phyloP scores from a whole-genome alignment of 1,140 invertebrate genomes.

The Micrasema minimum region DNA sequence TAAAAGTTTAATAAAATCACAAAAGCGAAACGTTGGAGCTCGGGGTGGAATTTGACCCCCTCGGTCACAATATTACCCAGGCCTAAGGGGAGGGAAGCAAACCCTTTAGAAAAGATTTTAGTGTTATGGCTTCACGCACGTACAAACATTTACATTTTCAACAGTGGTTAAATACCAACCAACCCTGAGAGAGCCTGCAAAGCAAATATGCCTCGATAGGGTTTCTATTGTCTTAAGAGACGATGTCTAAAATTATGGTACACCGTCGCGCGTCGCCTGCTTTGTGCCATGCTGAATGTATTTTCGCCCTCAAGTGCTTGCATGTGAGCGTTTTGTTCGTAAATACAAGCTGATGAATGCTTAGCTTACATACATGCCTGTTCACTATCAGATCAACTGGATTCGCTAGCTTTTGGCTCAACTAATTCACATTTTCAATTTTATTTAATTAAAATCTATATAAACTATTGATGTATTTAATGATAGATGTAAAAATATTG shows the following conservation, averaged over 20 bases:
- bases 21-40: too few species aligned
- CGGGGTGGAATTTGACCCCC: slow-evolving; percentile 4
- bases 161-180: slow-evolving; percentile 32
- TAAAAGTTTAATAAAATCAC: too few species aligned
- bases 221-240: slow-evolving; percentile 29
- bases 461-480: too few species aligned
- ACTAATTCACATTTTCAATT: too few species aligned
- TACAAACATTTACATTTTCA: slow-evolving; percentile 34
- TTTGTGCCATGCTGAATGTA: slow-evolving; percentile 14
- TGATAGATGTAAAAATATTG: too few species aligned
- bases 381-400: too few species aligned
- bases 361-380: too few species aligned
- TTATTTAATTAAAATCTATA: too few species aligned
- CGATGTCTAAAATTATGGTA: slow-evolving; percentile 22
- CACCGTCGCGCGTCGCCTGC: slow-evolving; percentile 2
- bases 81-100: background rate
- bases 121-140: slow-evolving; percentile 31
- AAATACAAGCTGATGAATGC: slow-evolving; percentile 6
- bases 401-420: too few species aligned
- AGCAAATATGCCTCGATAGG: slow-evolving; percentile 31
- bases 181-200: slow-evolving; percentile 14
- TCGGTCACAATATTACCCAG: slow-evolving; percentile 1
- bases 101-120: slow-evolving; percentile 28
- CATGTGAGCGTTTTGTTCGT: slow-evolving; percentile 5
- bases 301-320: slow-evolving; percentile 7